Evolutionary conservation across 2,113 vertebrate species (phyloP), one percentile per base, ranked within the genome.

Genomic region (Elgaria multicarinata): DNA sequence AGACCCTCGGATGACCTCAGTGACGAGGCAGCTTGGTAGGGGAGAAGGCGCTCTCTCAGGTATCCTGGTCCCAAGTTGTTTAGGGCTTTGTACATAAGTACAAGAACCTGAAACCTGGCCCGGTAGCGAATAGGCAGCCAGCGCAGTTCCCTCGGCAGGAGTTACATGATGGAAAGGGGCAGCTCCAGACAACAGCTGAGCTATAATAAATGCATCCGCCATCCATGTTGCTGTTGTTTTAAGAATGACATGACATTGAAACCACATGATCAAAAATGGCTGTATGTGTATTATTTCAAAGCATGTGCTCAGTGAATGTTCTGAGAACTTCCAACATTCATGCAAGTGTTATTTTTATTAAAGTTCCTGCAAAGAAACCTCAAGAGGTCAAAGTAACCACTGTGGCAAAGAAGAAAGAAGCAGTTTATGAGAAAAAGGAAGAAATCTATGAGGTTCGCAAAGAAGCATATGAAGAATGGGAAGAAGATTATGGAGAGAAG

Each of bases 361-460:
- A 95, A 99, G 98, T 93, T 93, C 95, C 97, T 33, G 96, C 92
- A 95, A 98, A 95, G 97, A 95, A 96, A 85, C 90, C 97, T 72
- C 98, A 99, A 91, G 96, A 97, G 62, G 86, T 98, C 55, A 97
- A 97, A 94, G 96, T 96, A 96, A 96, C 84, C 82, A 95, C 97
- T 3, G 94, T 98, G 20, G 92, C 95, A 87, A 96, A 86, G 87
- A 97, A 96, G 95, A 97, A 97, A 94, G 96, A 97, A 77, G 72
- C 62, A 74, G 86, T 96, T 89, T 94, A 93, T 77, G 93, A 94
- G 91, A 89, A 96, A 74, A 90, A 85, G 76, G 93, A 95, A 85
- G 94, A 95, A 20, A 88, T 92, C 77, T 83, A 93, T 87, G 95
- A 95, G 88, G 76, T 88, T 1, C 95, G 90, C 39, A 94, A 53